These are phyloP conservation scores for Hydractinia echinata DNA, from an alignment of 30 jellyfish, hydroid and myxozoan genomes.

Conservation along the genomic window DNA sequence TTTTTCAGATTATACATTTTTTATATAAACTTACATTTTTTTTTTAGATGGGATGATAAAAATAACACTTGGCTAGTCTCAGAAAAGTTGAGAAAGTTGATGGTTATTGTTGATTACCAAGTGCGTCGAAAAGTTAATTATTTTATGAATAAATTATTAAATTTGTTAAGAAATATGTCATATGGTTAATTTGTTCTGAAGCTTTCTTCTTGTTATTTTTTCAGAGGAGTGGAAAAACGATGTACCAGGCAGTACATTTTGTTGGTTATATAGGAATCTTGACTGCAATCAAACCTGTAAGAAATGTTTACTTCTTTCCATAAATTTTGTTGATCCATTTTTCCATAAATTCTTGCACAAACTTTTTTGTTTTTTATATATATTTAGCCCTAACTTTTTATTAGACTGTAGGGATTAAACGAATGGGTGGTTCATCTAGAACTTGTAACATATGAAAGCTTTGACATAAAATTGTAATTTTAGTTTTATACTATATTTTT, in stretches of 20 bases:
- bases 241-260: constrained; percentile 83
- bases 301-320: constrained; percentile 6
- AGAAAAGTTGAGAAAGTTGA: constrained; percentile 68
- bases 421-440: no score
- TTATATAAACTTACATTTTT: neutral
- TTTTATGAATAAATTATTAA: neutral
- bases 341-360: no score
- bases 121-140: constrained; percentile 25
- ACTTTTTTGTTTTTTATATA: no score
- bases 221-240: constrained; percentile 68
- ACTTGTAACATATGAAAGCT: no score
- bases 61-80: constrained; percentile 90
- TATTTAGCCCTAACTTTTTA: no score
- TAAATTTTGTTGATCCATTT: neutral
- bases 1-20: no score
- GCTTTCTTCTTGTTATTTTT: neutral
- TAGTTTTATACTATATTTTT: no score
- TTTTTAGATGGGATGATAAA: constrained; percentile 72
- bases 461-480: no score
- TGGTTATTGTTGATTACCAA: constrained; percentile 72
- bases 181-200: neutral
- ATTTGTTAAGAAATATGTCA: neutral
- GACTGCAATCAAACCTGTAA: constrained; percentile 89
- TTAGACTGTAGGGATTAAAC: neutral
- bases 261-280: constrained; percentile 86